Evolutionary conservation across 2,797 vertebrate species (phyloP), one percentile per base, ranked within the genome.

Genomic region (Amazona ochrocephala): DNA sequence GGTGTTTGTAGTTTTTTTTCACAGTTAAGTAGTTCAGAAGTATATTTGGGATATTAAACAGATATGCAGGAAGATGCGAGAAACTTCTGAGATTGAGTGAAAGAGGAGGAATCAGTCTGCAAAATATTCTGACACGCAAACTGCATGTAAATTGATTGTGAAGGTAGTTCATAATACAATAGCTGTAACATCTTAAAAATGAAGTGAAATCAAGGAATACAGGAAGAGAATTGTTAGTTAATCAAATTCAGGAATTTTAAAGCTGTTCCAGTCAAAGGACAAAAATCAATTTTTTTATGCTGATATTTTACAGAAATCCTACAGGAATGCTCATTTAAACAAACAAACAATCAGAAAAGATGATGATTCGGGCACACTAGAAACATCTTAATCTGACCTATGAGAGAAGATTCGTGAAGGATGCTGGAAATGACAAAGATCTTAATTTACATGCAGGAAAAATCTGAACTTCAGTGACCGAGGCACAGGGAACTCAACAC

Each of bases 401-500:
- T 72, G 92, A 96, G 93, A 83, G 85, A 94, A 83, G 87, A 87
- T 81, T 94, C 58, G 72, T 85, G 50, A 62, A 87, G 61, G 61
- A 96, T 80, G 32, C 79, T 96, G 76, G 48, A 87, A 96, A 89
- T 71, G 29, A 78, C 89, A 95, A 81, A 89, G 32, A 72, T 72
- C 65, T 93, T 62, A 42, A 94, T 87, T 89, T 87, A 80, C 94
- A 91, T 37, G 73, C 66, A 93, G 79, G 81, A 93, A 91, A 95
- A 91, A 54, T 91, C 82, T 91, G 65, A 93, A 94, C 93, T 94
- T 84, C 41, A 75, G 30, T 89, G 95, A 83, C 94, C 3, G 7
- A 93, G 76, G 92, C 87, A 83, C 15, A 75, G 84, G 84, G 93
- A 96, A 93, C 78, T 95, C 93, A 83, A 89, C 87, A 85, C 89